Evolutionary conservation across 2,113 vertebrate species (phyloP), one percentile per base, ranked within the genome.

Genomic region (Maccullochella peelii): DNA sequence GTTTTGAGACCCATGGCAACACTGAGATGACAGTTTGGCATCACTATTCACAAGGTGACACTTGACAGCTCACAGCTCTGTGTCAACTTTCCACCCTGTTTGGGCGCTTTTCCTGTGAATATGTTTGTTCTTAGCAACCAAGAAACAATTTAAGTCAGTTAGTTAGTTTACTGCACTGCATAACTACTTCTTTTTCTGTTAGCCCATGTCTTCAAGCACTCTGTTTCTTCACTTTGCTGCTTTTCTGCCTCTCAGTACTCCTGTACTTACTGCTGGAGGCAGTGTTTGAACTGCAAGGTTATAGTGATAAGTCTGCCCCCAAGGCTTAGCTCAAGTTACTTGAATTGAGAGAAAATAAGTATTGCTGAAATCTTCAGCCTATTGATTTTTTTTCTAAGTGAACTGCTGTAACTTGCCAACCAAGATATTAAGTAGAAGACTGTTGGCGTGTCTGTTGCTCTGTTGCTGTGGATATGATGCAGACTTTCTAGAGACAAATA

Each of bases 271-370:
- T 66, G 78, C 76, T 87, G 67, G 54, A 85, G 79, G 74, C 77
- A 30, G 18, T 25, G 73, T 90, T 86, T 81, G 73, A 89, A 82
- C 83, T 72, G 67, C 50, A 71, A 86, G 84, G 87, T 86, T 84
- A 87, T 20, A 73, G 86, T 42, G 79, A 93, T 86, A 76, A 80
- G 55, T 84, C 79, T 84, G 20, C 58, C 58, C 79, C 50, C 25
- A 27, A 78, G 88, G 85, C 86, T 83, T 68, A 50, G 63, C 85
- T 80, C 50, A 38, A 63, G 21, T 70, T 62, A 71, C 65, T 73
- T 67, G n/a, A 79, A 49, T 81, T 57, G 65, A 77, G 38, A 84
- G 63, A 67, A 82, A 82, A 77, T 21, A 50, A 83, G 36, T 61
- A 49, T 73, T 63, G 83, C 44, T 86, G 47, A 82, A 83, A 54